Conservation (phyloP, 2,797 vertebrate genomes). For the Crocodylus rhombifer region DNA sequence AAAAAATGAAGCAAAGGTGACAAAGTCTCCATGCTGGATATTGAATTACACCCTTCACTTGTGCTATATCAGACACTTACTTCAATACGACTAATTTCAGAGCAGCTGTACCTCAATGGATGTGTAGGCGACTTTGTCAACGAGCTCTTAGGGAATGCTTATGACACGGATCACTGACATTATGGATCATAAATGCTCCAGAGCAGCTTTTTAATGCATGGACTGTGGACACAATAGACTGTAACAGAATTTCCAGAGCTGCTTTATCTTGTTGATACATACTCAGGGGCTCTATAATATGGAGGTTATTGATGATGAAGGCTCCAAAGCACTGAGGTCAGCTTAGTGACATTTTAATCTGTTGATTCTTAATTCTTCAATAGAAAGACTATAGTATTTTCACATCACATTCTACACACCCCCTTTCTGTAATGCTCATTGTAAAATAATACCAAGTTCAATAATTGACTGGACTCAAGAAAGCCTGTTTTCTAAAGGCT, state of each 20-base stretch:
- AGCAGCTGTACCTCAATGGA: not conserved
- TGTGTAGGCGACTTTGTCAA: not conserved
- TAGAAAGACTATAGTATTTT: not conserved
- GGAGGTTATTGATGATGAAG: constrained; percentile 33
- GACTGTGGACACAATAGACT: not conserved
- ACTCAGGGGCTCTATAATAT: constrained; percentile 4
- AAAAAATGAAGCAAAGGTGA: not conserved
- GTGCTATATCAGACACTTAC: not conserved
- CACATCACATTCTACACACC: not conserved
- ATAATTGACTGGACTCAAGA: not conserved
- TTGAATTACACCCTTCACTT: not conserved
- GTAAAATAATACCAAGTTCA: not conserved
- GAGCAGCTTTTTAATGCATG: not conserved
- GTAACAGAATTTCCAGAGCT: constrained; percentile 16
- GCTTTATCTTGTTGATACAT: not conserved
- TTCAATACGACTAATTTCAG: not conserved
- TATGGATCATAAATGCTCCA: not conserved
- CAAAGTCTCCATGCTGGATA: not conserved
- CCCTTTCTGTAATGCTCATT: not conserved
- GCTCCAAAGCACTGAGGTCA: not conserved
- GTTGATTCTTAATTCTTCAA: not conserved
- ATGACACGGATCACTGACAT: not conserved
- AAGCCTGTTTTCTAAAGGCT: not conserved
- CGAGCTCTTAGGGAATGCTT: not conserved
- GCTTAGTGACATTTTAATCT: constrained; percentile 27